phyloP scores from a whole-genome alignment of 2,113 vertebrate species.

The Myodes glareolus region DNA sequence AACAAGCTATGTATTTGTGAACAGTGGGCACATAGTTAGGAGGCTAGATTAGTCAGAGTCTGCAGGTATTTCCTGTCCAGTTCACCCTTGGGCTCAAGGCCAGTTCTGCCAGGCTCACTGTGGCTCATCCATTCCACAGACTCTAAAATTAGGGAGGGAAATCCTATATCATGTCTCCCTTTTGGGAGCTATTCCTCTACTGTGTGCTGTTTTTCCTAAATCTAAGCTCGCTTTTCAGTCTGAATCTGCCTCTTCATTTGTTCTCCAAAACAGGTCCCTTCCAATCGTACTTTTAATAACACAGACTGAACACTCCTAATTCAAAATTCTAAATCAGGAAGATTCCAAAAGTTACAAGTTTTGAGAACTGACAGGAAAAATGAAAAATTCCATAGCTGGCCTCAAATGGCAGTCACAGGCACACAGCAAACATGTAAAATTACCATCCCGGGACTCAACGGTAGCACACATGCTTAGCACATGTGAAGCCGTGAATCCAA shows the following conservation, averaged over 20 bases:
- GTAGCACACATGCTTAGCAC: background rate
- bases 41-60: background rate
- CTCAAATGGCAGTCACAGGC: background rate
- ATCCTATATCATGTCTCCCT: background rate
- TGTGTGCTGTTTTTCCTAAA: background rate
- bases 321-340: background rate
- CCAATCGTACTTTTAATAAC: background rate
- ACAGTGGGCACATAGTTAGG: slow-evolving; percentile 3
- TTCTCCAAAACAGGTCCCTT: background rate
- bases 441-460: background rate
- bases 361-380: background rate
- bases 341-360: background rate
- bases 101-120: background rate
- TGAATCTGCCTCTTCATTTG: slow-evolving; percentile 4
- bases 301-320: background rate
- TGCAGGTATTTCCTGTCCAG: background rate
- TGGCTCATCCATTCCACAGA: background rate
- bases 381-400: background rate
- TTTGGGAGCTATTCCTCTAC: background rate
- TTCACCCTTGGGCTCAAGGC: background rate
- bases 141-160: background rate
- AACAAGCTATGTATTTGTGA: background rate
- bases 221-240: background rate
- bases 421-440: background rate
- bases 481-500: background rate